Evolutionary conservation across 2,113 vertebrate species (phyloP).

Genomic region (Syngnathus typhle): DNA sequence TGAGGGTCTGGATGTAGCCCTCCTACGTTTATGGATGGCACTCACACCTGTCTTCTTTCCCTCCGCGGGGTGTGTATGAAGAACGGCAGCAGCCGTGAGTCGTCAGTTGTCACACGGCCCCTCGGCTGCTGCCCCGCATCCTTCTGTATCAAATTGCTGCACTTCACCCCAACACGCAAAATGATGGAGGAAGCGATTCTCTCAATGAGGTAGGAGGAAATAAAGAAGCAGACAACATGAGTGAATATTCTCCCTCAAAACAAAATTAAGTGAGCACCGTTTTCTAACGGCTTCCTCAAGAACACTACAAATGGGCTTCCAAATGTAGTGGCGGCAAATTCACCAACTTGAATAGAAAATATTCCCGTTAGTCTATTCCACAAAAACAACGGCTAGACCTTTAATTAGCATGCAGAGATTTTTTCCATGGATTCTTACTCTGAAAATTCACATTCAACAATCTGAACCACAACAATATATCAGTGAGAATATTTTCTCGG

Average conservation of each 20-base stretch:
- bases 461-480: background rate
- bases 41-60: conserved; percentile 19
- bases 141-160: conserved; percentile 34
- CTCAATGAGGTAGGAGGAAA: background rate
- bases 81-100: conserved; percentile 22
- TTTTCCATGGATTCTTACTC: background rate
- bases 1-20: conserved; percentile 13
- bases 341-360: background rate
- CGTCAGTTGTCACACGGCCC: conserved; percentile 32
- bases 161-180: conserved; percentile 21
- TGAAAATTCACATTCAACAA: background rate
- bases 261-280: background rate
- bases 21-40: conserved; percentile 40
- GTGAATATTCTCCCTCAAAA: background rate
- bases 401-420: no score
- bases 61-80: conserved; percentile 18
- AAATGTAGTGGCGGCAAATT: background rate
- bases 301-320: background rate
- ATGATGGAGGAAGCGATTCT: conserved; percentile 16
- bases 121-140: conserved; percentile 19
- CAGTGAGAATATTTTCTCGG: background rate
- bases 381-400: background rate
- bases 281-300: background rate
- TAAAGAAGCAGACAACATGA: background rate
- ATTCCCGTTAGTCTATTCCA: background rate